Evolutionary conservation across 2,113 vertebrate genomes (phyloP).

Genomic region (Prochilodus magdalenae): DNA sequence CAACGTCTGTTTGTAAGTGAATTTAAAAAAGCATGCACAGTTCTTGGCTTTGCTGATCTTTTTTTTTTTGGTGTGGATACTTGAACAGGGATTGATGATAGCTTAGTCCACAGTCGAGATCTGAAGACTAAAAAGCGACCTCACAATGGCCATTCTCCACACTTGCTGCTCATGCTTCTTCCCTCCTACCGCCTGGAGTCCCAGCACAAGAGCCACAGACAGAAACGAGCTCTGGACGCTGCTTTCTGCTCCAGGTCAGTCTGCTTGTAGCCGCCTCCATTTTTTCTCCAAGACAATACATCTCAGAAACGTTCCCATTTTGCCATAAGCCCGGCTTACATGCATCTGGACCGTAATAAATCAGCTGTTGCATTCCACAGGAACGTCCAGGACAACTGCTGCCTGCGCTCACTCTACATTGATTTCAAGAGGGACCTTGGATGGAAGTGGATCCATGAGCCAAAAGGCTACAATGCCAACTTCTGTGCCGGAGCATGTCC

Average conservation of each 20-base stretch:
- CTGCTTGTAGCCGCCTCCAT: background rate
- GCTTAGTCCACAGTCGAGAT: constrained; percentile 64
- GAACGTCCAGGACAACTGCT: constrained; percentile 82
- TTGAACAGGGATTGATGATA: constrained; percentile 78
- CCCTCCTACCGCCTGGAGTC: constrained; percentile 78
- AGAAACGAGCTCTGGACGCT: constrained; percentile 76
- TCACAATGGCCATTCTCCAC: constrained; percentile 70
- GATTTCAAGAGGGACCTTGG: constrained; percentile 81
- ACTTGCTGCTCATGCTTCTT: constrained; percentile 80
- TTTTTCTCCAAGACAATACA: background rate
- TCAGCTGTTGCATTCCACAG: constrained; percentile 50
- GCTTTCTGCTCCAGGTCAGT: constrained; percentile 78
- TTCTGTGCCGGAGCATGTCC: constrained; percentile 82
- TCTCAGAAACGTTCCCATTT: background rate
- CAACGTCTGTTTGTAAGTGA: background rate
- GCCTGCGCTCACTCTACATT: constrained; percentile 79
- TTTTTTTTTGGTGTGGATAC: constrained; percentile 19
- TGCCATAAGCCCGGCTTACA: background rate
- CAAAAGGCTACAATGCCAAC: constrained; percentile 81
- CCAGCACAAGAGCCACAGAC: constrained; percentile 69
- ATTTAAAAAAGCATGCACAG: background rate
- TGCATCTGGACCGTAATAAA: background rate
- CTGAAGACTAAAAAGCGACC: constrained; percentile 68
- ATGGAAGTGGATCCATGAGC: constrained; percentile 83
- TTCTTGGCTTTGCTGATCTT: constrained; percentile 33